Evolutionary conservation across 2,888 invertebrate genomes (phyloP), one percentile per base, ranked within the genome.

Genomic region (Ennomos quercinarius): DNA sequence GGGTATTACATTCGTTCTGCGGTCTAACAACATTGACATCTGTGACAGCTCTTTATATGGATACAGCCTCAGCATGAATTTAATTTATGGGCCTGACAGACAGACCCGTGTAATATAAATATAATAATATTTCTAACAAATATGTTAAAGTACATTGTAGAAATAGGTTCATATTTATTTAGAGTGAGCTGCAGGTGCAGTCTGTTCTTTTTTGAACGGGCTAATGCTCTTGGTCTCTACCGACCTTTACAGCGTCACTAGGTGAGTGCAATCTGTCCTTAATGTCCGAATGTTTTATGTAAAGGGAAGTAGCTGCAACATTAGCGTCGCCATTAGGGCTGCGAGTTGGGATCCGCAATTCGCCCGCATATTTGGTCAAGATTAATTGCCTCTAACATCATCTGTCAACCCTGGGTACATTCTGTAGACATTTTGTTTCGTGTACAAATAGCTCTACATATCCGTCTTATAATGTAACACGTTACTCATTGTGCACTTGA

Each of bases 371-470:
- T 89, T 89, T 85, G 89, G 89, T 88, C 87, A 87, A 89, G 89
- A 91, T 90, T 89, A 89, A 90, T 89, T 89, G 85, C 83, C 83
- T 78, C 81, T 80, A 86, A 86, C 87, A 87, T 88, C 89, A 89
- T 89, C 88, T 87, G 88, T 90, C 89, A 88, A 84, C 83, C 80
- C 77, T 76, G 74, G 81, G 78, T 83, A 76, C 81, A 82, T 83
- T 84, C 80, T 73, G 78, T 78, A 80, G 80, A 85, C 84, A 81
- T 86, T 87, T 87, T 86, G 87, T 89, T 87, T 86, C 82, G 73
- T 63, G 71, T 80, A 86, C 85, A 86, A 88, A 89, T 86, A 86
- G 77, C 77, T 72, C 71, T 72, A 81, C 84, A 81, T 77, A 82
- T 75, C 76, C 74, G 77, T 48, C 53, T 61, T 61, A 42, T 48